These are phyloP conservation scores for Ramphastos sulfuratus DNA, from an alignment of 2,113 vertebrate species.

Conservation along the genomic window DNA sequence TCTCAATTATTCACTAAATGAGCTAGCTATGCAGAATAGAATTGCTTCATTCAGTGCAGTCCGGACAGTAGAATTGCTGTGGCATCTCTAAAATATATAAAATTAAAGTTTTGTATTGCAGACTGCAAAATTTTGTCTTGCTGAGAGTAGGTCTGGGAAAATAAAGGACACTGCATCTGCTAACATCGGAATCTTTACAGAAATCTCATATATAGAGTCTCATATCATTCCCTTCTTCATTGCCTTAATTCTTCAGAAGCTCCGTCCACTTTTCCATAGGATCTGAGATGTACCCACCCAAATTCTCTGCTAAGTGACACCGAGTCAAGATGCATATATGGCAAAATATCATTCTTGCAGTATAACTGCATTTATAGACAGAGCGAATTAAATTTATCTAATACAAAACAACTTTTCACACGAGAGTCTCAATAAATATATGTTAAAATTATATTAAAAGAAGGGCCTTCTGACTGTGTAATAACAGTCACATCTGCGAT, in stretches of 20 bases:
- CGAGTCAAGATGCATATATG: neutral
- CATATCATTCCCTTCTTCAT: neutral
- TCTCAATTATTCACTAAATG: neutral
- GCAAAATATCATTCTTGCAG: neutral
- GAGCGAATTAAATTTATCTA: neutral
- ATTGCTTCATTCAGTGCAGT: neutral
- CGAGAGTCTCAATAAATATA: neutral
- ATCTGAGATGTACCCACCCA: neutral
- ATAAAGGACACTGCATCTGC: neutral
- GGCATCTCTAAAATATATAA: neutral
- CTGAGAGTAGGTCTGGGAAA: neutral
- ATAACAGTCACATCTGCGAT: neutral
- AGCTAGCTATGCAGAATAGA: neutral
- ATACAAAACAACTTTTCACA: neutral
- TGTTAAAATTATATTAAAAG: neutral
- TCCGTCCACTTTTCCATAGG: neutral
- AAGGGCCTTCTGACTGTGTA: neutral
- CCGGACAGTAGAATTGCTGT: neutral
- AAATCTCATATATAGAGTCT: neutral
- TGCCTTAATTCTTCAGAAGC: neutral
- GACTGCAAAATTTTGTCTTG: neutral
- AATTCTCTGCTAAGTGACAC: neutral
- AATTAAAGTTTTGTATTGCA: neutral
- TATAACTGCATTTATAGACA: neutral
- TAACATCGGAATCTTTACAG: neutral